Conservation (phyloP, 2,113 vertebrate species). For the Muntiacus reevesi region DNA sequence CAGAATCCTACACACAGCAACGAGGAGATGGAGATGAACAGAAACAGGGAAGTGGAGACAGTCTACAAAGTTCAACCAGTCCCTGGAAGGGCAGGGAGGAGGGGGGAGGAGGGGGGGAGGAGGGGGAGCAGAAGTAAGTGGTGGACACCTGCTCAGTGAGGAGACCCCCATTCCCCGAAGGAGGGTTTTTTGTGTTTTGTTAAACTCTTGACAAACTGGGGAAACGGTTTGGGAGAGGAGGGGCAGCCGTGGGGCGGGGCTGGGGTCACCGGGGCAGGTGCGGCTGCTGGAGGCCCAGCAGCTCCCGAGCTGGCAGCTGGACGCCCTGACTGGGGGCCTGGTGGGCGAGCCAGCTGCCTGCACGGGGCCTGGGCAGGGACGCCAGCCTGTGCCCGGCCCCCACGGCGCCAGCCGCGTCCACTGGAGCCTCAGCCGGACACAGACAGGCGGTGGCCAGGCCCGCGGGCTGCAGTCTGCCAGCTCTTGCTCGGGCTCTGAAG, state of each 20-base stretch:
- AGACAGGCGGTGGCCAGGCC: background rate
- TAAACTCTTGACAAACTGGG: background rate
- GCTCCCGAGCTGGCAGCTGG: background rate
- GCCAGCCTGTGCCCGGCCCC: background rate
- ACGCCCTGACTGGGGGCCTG: background rate
- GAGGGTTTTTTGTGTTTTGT: background rate
- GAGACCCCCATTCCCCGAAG: background rate
- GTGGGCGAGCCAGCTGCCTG: background rate
- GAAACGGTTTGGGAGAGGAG: fast-evolving
- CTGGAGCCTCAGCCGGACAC: fast-evolving
- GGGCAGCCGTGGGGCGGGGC: background rate
- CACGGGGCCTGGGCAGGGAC: background rate
- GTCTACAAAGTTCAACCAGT: background rate
- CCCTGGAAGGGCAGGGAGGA: background rate
- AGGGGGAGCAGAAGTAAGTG: background rate
- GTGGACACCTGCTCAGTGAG: background rate
- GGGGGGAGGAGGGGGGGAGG: background rate
- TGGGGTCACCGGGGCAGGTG: background rate
- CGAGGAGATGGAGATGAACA: background rate
- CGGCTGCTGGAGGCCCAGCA: no score
- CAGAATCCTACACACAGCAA: background rate
- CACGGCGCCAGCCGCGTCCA: background rate
- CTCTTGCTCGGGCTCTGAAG: background rate
- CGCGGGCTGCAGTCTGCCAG: background rate
- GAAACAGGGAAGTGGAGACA: background rate